Percentiles rank a stretch among this genome's conserved stretches.
These are phyloP conservation scores for Ceyx melanurus DNA, from an alignment of 2,113 vertebrate genomes.

Conservation along the genomic window DNA sequence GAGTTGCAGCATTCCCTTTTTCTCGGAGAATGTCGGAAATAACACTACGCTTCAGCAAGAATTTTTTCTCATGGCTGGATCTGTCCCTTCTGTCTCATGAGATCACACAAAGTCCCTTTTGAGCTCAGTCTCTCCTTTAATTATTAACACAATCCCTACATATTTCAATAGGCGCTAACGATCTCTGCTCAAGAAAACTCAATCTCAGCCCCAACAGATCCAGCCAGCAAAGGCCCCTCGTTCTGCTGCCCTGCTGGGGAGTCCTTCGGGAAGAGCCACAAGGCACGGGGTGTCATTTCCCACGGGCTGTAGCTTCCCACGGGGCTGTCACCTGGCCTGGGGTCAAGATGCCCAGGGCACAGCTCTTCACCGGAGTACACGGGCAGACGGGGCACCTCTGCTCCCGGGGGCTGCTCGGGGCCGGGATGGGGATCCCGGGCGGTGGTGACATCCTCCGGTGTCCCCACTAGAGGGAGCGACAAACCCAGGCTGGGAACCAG, in stretches of 20 bases:
- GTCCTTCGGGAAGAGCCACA: neutral
- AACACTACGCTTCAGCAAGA: neutral
- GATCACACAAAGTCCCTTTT: neutral
- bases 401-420: neutral
- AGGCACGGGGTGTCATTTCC: neutral
- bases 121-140: slow-evolving; percentile 2
- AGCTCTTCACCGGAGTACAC: neutral
- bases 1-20: neutral
- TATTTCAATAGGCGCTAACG: neutral
- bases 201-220: neutral
- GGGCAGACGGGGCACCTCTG: rapidly evolving
- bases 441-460: neutral
- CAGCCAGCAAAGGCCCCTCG: rapidly evolving
- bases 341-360: neutral
- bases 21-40: neutral
- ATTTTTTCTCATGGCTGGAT: neutral
- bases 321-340: neutral
- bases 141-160: neutral
- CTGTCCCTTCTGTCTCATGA: neutral
- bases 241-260: rapidly evolving
- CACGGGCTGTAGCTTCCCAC: neutral
- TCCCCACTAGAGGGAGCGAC: slow-evolving; percentile 63
- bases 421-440: neutral
- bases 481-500: slow-evolving; percentile 12
- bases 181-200: neutral